These are phyloP conservation scores for Saxidomus purpurata DNA, from an alignment of 1,140 invertebrate genomes.

Conservation along the genomic window DNA sequence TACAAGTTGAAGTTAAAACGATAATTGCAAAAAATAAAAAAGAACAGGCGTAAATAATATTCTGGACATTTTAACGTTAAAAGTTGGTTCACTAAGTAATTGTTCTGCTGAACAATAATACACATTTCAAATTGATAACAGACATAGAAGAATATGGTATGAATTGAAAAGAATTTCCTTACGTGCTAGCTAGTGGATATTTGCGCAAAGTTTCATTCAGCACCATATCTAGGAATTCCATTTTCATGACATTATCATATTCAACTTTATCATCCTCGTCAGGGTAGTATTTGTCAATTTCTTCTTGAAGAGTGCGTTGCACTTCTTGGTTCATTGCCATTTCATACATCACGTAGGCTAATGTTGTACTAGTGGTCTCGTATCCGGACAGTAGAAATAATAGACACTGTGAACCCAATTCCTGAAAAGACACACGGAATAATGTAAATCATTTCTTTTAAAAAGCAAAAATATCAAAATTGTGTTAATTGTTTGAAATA, in stretches of 20 bases:
- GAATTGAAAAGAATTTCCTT: conserved; percentile 73
- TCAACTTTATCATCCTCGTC: conserved; percentile 63
- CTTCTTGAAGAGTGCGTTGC: conserved; percentile 86
- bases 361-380: conserved; percentile 87
- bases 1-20: too few species aligned
- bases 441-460: too few species aligned
- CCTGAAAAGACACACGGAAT: conserved; percentile 78
- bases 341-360: conserved; percentile 87
- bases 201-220: conserved; percentile 81
- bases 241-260: conserved; percentile 73
- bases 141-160: too few species aligned
- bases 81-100: too few species aligned
- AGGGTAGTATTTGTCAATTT: conserved; percentile 82
- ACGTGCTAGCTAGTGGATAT: conserved; percentile 82
- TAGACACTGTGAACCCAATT: conserved; percentile 79
- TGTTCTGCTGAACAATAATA: too few species aligned
- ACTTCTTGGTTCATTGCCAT: conserved; percentile 86
- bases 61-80: too few species aligned
- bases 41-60: too few species aligned
- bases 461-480: too few species aligned
- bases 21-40: too few species aligned
- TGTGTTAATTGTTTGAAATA: too few species aligned
- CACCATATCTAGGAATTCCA: conserved; percentile 83
- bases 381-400: conserved; percentile 85
- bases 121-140: too few species aligned